These are phyloP conservation scores for Zootoca vivipara DNA, from an alignment of 2,113 vertebrate genomes.

Conservation along the genomic window DNA sequence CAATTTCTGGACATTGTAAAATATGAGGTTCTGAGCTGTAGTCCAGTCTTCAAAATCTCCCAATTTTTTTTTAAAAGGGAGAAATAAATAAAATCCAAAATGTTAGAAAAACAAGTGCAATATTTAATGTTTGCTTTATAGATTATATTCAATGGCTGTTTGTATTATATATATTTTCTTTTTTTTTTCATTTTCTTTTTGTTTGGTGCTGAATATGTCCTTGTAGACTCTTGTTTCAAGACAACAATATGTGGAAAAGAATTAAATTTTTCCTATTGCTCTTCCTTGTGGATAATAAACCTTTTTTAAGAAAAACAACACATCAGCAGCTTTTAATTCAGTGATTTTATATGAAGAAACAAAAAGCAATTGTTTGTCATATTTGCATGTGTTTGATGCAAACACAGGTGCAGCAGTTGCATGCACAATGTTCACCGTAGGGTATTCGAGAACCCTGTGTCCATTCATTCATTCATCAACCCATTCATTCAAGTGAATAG, in stretches of 20 bases:
- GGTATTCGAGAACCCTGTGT: background rate
- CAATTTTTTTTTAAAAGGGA: slow-evolving; percentile 80
- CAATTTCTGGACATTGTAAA: slow-evolving; percentile 78
- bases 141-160: slow-evolving; percentile 90
- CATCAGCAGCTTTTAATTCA: background rate
- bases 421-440: background rate
- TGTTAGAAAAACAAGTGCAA: slow-evolving; percentile 96
- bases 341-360: slow-evolving; percentile 53
- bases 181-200: slow-evolving; percentile 60
- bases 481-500: background rate
- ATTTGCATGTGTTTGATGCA: background rate
- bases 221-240: slow-evolving; percentile 90
- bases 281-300: slow-evolving; percentile 92
- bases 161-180: slow-evolving; percentile 72
- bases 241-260: slow-evolving; percentile 91
- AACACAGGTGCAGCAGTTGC: background rate
- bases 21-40: slow-evolving; percentile 73
- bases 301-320: slow-evolving; percentile 58
- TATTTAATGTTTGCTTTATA: slow-evolving; percentile 93
- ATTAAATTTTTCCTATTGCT: slow-evolving; percentile 93
- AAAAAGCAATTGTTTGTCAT: background rate
- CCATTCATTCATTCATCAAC: background rate
- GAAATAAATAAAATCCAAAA: slow-evolving; percentile 88
- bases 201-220: slow-evolving; percentile 88
- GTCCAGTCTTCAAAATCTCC: slow-evolving; percentile 89